These are phyloP conservation scores for Apogon talboti DNA, from an alignment of 2,797 vertebrate genomes.

Conservation along the genomic window DNA sequence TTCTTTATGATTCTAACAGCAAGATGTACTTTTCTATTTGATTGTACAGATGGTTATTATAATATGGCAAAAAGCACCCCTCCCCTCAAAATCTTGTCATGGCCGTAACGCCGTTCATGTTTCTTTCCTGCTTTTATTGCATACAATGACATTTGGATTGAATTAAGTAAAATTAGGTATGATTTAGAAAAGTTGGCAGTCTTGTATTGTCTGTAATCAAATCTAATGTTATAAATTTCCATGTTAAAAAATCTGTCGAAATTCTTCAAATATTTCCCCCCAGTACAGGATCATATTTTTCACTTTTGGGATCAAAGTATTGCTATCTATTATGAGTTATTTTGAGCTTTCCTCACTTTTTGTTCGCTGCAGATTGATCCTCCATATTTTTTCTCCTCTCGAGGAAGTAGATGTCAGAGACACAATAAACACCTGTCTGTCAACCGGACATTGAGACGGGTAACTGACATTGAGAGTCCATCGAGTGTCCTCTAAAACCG, in stretches of 20 bases:
- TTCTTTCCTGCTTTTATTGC: constrained; percentile 49
- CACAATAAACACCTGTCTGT: constrained; percentile 71
- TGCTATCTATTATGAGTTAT: constrained; percentile 13
- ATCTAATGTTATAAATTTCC: constrained; percentile 10
- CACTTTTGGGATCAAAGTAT: constrained; percentile 27
- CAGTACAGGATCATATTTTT: constrained; percentile 4
- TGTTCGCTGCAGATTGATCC: constrained; percentile 41
- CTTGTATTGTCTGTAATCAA: constrained; percentile 15
- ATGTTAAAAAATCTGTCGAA: constrained; percentile 1
- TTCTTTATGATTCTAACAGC: constrained; percentile 80
- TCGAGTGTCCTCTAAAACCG: constrained; percentile 73
- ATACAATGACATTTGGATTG: constrained; percentile 44
- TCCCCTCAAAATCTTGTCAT: constrained; percentile 52
- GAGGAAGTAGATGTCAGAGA: constrained; percentile 53
- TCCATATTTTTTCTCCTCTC: constrained; percentile 13
- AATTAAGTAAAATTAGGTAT: constrained; percentile 23
- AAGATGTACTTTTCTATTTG: constrained; percentile 77
- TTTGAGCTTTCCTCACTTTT: constrained; percentile 23
- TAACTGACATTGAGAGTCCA: constrained; percentile 74
- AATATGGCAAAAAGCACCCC: constrained; percentile 63
- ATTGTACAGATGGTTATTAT: constrained; percentile 81
- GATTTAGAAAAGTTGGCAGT: constrained; percentile 26
- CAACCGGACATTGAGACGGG: constrained; percentile 61
- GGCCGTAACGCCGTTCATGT: constrained; percentile 44
- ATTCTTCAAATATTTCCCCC: background rate